Evolutionary conservation across 2,113 vertebrate genomes (phyloP).

Genomic region (Sinocyclocheilus rhinocerous): DNA sequence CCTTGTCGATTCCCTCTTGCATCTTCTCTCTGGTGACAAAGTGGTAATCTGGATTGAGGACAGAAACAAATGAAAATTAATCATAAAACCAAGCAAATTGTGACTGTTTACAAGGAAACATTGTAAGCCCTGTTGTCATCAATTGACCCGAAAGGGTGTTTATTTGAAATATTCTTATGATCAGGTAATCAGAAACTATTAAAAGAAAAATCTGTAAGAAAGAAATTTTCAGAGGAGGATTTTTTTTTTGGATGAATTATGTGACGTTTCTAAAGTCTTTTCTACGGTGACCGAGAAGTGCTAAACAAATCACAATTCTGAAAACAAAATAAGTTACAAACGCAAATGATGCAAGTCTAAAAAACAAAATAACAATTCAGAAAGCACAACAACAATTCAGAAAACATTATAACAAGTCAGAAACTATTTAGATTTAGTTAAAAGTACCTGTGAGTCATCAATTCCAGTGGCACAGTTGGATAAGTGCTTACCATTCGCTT

Average conservation of each 20-base stretch:
- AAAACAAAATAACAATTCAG: no score
- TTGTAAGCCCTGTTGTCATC: not conserved
- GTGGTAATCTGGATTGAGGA: slow-evolving; percentile 84
- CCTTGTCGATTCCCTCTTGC: slow-evolving; percentile 83
- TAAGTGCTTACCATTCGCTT: no score
- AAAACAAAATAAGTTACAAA: no score
- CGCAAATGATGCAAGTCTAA: no score
- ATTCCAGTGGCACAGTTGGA: no score
- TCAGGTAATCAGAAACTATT: not conserved
- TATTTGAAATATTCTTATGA: not conserved
- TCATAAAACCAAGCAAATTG: not conserved
- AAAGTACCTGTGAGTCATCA: no score
- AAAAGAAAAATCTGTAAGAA: not conserved
- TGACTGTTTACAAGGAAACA: not conserved
- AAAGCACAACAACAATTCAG: no score
- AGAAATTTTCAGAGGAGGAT: not conserved
- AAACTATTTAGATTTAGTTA: no score
- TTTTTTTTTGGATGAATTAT: not conserved
- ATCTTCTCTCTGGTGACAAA: slow-evolving; percentile 87
- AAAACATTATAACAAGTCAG: no score
- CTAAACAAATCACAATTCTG: no score
- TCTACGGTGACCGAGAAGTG: no score
- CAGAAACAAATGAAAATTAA: slow-evolving; percentile 33
- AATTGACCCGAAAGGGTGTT: not conserved
- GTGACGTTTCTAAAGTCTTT: not conserved